A percentile compares a stretch with the other conserved stretches of the same genome.
Evolutionary conservation across 2,888 invertebrate species (phyloP).

Genomic region (Hyles lineata): DNA sequence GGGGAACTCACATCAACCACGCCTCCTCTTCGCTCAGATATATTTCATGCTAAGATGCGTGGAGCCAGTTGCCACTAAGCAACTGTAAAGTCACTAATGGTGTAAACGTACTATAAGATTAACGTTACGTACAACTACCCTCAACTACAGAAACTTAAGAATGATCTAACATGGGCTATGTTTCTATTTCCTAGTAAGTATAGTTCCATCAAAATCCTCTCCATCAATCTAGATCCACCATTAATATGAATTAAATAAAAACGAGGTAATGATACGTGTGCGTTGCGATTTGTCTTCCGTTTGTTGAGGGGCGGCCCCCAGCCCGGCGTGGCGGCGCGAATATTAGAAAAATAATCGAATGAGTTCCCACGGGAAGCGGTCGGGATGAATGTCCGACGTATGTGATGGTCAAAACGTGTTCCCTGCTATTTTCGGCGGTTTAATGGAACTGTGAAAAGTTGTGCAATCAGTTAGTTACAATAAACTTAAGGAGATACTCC

Average conservation of each 20-base stretch:
- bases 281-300: slow-evolving; percentile 22
- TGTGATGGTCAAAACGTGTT: slow-evolving; percentile 17
- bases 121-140: background rate
- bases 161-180: too few species aligned
- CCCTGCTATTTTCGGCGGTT: background rate
- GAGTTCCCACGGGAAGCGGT: slow-evolving; percentile 24
- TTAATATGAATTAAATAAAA: slow-evolving; percentile 24
- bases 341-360: slow-evolving; percentile 26
- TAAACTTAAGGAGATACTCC: background rate
- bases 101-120: too few species aligned
- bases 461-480: background rate
- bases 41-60: too few species aligned
- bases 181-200: background rate
- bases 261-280: slow-evolving; percentile 20
- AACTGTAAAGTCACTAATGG: too few species aligned
- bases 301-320: slow-evolving; percentile 11
- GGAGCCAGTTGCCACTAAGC: too few species aligned
- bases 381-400: slow-evolving; percentile 10
- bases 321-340: background rate
- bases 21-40: too few species aligned
- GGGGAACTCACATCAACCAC: too few species aligned
- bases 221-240: background rate
- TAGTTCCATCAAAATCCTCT: background rate
- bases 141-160: too few species aligned
- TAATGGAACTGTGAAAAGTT: background rate